Evolutionary conservation across 1,140 invertebrate genomes (phyloP).

Genomic region (Drosophila obscura): DNA sequence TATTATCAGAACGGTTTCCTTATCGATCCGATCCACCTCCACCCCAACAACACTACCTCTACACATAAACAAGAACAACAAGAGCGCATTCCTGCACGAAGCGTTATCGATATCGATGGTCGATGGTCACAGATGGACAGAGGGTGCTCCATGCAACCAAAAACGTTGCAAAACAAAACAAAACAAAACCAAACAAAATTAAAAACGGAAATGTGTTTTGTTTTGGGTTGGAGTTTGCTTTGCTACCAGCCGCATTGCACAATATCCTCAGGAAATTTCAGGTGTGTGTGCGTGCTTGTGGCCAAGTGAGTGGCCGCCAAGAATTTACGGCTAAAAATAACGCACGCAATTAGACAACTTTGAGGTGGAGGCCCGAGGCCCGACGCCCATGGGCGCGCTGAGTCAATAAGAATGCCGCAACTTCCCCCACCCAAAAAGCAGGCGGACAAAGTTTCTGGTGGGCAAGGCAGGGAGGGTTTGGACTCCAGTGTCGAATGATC

Average conservation of each 20-base stretch:
- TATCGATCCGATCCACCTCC: neutral
- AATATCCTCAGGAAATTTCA: slow-evolving; percentile 44
- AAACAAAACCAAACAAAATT: slow-evolving; percentile 10
- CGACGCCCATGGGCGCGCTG: too few relatives aligned
- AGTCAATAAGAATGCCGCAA: slow-evolving; percentile 16
- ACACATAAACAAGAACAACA: neutral
- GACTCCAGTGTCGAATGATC: slow-evolving; percentile 16
- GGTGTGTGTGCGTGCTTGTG: slow-evolving; percentile 9
- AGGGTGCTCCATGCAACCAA: slow-evolving; percentile 19
- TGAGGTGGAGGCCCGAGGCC: slow-evolving; percentile 27
- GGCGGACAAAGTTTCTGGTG: neutral
- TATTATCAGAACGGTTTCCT: slow-evolving; percentile 15
- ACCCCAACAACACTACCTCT: neutral
- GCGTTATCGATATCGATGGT: slow-evolving; percentile 9
- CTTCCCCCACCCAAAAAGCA: slow-evolving; percentile 1
- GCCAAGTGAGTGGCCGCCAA: slow-evolving; percentile 31
- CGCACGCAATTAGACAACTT: slow-evolving; percentile 53
- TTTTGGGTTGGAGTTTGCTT: slow-evolving; percentile 38
- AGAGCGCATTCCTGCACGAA: neutral
- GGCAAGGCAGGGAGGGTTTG: neutral
- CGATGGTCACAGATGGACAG: neutral
- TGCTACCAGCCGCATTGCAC: slow-evolving; percentile 50
- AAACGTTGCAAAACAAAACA: slow-evolving; percentile 28
- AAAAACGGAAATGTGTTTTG: slow-evolving; percentile 44
- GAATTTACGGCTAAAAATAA: slow-evolving; percentile 71